Evolutionary conservation across 2,888 invertebrate genomes (phyloP).

Genomic region (Stenurella melanura): DNA sequence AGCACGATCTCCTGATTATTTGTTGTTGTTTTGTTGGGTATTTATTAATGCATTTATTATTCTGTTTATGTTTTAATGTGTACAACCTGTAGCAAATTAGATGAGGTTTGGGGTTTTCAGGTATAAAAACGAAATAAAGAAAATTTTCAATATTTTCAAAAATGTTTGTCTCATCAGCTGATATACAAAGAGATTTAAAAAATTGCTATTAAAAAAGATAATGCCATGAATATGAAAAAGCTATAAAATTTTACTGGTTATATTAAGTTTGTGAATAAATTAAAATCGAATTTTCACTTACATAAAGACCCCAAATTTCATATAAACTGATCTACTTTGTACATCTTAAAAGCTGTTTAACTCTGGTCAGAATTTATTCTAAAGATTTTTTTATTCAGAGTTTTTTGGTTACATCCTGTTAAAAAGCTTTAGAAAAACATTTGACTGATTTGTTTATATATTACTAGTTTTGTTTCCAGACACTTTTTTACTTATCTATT

Average conservation of each 20-base stretch:
- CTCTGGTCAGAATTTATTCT: neutral
- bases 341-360: neutral
- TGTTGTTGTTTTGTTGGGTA: slow-evolving; percentile 25
- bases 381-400: neutral
- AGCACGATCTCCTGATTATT: slow-evolving; percentile 29
- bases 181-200: too few relatives aligned
- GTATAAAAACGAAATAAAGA: too few relatives aligned
- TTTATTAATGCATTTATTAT: slow-evolving; percentile 31
- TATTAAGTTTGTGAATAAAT: too few relatives aligned
- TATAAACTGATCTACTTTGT: too few relatives aligned
- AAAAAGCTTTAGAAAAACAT: neutral
- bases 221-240: too few relatives aligned
- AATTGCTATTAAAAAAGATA: too few relatives aligned
- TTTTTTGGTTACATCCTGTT: neutral
- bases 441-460: neutral
- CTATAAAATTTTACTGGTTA: too few relatives aligned
- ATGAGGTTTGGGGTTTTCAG: too few relatives aligned
- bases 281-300: too few relatives aligned
- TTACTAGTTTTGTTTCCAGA: neutral
- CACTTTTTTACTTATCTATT: slow-evolving; percentile 8
- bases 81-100: neutral
- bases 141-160: too few relatives aligned
- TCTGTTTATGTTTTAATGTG: neutral
- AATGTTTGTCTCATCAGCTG: too few relatives aligned
- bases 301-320: too few relatives aligned